These are phyloP conservation scores for Amphipyra berbera DNA, from an alignment of 2,888 invertebrate species.

Conservation along the genomic window DNA sequence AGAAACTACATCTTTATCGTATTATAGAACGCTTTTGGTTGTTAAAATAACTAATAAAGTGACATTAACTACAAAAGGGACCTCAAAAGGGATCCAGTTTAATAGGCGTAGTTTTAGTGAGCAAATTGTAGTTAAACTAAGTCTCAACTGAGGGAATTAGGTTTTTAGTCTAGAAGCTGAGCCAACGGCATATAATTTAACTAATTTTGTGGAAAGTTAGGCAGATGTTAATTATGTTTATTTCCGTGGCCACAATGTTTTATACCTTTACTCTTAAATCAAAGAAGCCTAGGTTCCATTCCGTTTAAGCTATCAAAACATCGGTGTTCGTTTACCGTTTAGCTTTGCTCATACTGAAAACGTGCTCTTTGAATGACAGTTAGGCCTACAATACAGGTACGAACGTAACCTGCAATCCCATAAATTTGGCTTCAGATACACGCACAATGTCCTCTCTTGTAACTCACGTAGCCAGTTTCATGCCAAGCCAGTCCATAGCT, in stretches of 20 bases:
- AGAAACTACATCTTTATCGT: background rate
- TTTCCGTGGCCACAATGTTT: constrained; percentile 3
- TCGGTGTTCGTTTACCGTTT: background rate
- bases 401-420: constrained; percentile 23
- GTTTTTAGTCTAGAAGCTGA: constrained; percentile 39
- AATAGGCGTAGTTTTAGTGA: constrained; percentile 44
- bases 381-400: constrained; percentile 23
- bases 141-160: constrained; percentile 42
- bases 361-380: constrained; percentile 1
- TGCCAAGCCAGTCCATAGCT: constrained; percentile 19
- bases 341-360: constrained; percentile 9
- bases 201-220: constrained; percentile 48
- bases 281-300: background rate
- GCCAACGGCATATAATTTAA: constrained; percentile 42
- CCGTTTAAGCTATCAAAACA: background rate
- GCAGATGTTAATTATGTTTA: constrained; percentile 40
- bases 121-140: constrained; percentile 48
- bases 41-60: constrained; percentile 26
- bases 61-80: constrained; percentile 23
- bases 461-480: constrained; percentile 33
- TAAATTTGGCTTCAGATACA: constrained; percentile 35
- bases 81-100: constrained; percentile 15
- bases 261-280: no score
- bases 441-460: constrained; percentile 28
- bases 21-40: background rate